phyloP scores from a whole-genome alignment of 1,140 invertebrate genomes.

The Drosophila teissieri region DNA sequence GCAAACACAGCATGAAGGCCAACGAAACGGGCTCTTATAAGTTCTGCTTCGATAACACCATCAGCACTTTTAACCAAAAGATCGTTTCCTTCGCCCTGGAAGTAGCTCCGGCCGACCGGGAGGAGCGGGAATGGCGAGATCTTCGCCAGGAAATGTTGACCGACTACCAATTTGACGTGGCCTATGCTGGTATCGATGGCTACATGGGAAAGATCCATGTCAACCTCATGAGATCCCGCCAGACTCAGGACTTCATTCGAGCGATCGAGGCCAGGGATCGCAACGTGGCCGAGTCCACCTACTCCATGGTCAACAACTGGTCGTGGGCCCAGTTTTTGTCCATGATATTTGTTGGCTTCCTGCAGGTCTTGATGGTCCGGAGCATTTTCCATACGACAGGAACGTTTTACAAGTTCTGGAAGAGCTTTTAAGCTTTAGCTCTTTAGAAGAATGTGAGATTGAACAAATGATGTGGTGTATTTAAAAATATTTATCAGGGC shows the following conservation, averaged over 20 bases:
- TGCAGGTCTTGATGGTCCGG: constrained; percentile 88
- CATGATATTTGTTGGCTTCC: constrained; percentile 89
- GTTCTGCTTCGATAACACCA: constrained; percentile 93
- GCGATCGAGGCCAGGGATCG: constrained; percentile 91
- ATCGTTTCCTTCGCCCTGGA: constrained; percentile 90
- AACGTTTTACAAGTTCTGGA: constrained; percentile 85
- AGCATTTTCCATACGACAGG: constrained; percentile 89
- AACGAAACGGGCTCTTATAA: constrained; percentile 88
- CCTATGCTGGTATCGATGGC: constrained; percentile 87
- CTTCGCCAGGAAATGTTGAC: constrained; percentile 86
- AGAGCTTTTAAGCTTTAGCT: constrained; percentile 46
- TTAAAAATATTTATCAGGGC: neutral
- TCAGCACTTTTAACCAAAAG: constrained; percentile 91
- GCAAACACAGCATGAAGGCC: constrained; percentile 86
- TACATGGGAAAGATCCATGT: constrained; percentile 86
- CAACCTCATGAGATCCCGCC: constrained; percentile 87
- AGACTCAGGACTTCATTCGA: constrained; percentile 89
- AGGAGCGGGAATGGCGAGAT: constrained; percentile 27
- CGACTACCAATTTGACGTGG: constrained; percentile 87
- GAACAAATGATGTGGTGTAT: neutral
- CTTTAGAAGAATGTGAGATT: neutral
- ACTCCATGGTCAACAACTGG: constrained; percentile 89
- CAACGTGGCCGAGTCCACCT: constrained; percentile 90
- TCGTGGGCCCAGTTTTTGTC: constrained; percentile 89
- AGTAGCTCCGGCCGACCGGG: constrained; percentile 85